Evolutionary conservation across 2,797 vertebrate species (phyloP), one percentile per base, ranked within the genome.

Genomic region (Pelodytes ibericus): DNA sequence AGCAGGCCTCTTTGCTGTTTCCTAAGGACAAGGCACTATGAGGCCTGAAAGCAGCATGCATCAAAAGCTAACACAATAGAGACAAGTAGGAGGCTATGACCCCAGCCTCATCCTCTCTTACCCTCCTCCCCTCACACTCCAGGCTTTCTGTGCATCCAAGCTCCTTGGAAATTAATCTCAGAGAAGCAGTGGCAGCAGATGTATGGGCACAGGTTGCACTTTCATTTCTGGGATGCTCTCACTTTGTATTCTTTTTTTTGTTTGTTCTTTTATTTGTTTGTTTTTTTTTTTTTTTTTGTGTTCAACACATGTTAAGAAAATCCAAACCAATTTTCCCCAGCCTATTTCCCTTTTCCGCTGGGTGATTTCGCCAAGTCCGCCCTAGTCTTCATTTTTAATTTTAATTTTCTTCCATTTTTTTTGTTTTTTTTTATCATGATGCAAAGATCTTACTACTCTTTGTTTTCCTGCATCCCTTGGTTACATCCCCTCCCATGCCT

Each of bases 161-260:
- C 77, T 73, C 69, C 77, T 67, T 71, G 71, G 77, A 79, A 75
- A 75, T 75, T 79, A 81, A 79, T 81, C 76, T 75, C 65, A 27
- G 13, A 18, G 72, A 69, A 58, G 49, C 58, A 20, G 76, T 63
- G 60, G 69, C 72, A 72, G 80, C 75, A 74, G 61, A 62, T 75
- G 69, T 72, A 41, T 60, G 39, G 24, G 58, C 70, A 72, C n/a
- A 67, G 63, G 70, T 65, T 79, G 58, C 58, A 74, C 77, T 69
- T 74, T 79, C 71, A 66, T 79, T 79, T 69, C 25, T 64, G 1
- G 41, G n/a, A 22, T 36, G n/a, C 71, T 30, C 63, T 51, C 62
- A 65, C 68, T 77, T 65, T 62, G 65, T 31, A 1, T 20, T 10
- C 36, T 33, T 62, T 61, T 29, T 15, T 51, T 20, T 47, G 30